Evolutionary conservation across 1,140 invertebrate species (phyloP).

Genomic region (Mylabris phalerata): DNA sequence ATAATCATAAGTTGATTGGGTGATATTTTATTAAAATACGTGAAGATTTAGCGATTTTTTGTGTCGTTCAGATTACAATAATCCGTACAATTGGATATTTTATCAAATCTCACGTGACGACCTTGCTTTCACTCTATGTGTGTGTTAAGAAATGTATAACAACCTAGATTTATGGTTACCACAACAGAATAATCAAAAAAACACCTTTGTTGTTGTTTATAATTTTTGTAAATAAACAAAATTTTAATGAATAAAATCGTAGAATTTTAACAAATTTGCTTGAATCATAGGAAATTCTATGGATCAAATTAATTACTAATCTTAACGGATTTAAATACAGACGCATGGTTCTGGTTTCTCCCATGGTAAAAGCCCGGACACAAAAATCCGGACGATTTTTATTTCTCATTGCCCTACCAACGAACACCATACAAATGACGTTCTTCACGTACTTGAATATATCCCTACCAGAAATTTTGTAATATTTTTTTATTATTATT

Average conservation of each 20-base stretch:
- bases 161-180: conserved; percentile 4
- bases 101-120: conserved; percentile 12
- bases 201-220: not conserved
- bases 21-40: too few species aligned
- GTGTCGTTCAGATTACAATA: too few species aligned
- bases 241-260: conserved; percentile 1
- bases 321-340: not conserved
- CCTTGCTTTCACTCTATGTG: conserved; percentile 12
- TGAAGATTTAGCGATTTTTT: too few species aligned
- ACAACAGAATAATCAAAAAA: too few species aligned
- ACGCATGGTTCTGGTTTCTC: not conserved
- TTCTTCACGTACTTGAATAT: too few species aligned
- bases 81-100: too few species aligned
- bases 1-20: too few species aligned
- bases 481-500: too few species aligned
- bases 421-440: too few species aligned
- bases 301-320: not conserved
- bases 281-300: not conserved
- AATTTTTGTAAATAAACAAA: not conserved
- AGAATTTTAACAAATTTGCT: conserved; percentile 1
- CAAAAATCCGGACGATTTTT: too few species aligned
- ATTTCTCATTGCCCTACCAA: too few species aligned
- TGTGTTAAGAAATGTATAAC: conserved; percentile 7
- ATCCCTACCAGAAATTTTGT: too few species aligned
- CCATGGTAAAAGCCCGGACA: not conserved